Conservation (phyloP, 2,113 vertebrate genomes). For the Noturus placidus region DNA sequence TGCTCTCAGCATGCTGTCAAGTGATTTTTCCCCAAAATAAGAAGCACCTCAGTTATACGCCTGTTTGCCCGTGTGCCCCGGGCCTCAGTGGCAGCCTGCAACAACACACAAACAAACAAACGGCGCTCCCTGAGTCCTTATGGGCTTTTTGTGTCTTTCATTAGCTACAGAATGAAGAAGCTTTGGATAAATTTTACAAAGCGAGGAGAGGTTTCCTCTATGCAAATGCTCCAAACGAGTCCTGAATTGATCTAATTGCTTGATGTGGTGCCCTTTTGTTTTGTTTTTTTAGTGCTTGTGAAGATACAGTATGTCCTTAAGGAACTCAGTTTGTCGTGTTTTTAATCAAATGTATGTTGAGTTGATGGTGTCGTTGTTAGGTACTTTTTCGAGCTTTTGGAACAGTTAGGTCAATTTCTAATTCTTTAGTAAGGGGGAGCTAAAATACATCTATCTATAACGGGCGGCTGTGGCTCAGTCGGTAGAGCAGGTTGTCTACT, state of each 20-base stretch:
- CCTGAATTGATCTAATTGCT: conserved; percentile 1
- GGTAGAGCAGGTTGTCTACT: no score
- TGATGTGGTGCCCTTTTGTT: background rate
- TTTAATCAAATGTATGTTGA: background rate
- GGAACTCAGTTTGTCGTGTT: background rate
- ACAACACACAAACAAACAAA: conserved; percentile 75
- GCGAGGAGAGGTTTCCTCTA: conserved; percentile 43
- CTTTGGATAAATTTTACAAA: conserved; percentile 52
- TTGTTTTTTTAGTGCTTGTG: background rate
- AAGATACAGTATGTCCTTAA: background rate
- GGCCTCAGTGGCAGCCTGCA: conserved; percentile 33
- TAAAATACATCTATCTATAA: background rate
- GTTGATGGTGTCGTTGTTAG: background rate
- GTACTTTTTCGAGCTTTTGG: background rate
- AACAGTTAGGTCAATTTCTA: background rate
- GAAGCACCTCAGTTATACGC: conserved; percentile 61
- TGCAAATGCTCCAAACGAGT: conserved; percentile 44
- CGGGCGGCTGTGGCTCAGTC: no score
- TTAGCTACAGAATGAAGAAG: conserved; percentile 68
- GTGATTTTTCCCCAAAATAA: conserved; percentile 71
- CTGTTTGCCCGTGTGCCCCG: conserved; percentile 37
- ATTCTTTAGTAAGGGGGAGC: background rate
- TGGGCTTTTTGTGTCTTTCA: conserved; percentile 74
- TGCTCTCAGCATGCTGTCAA: conserved; percentile 69
- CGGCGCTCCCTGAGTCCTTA: conserved; percentile 64